Conservation (phyloP, 2,888 invertebrate genomes). For the Leucoma salicis region DNA sequence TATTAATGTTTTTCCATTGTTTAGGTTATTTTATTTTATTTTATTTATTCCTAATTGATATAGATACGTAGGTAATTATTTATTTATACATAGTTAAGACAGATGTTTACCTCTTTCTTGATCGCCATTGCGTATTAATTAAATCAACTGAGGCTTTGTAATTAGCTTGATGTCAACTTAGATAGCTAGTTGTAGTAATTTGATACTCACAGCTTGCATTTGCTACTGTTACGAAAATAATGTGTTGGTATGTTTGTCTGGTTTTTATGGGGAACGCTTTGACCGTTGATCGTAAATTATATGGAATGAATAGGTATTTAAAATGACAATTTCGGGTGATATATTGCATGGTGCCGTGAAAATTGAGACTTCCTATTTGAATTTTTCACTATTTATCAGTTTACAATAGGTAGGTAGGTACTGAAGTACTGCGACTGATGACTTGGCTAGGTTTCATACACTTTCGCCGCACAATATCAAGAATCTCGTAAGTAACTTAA, state of each 20-base stretch:
- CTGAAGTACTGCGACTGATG: too few species aligned
- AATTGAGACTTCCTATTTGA: too few species aligned
- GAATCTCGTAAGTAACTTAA: too few species aligned
- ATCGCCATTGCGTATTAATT: constrained; percentile 3
- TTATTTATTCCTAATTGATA: background rate
- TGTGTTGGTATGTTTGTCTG: background rate
- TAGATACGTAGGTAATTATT: constrained; percentile 1
- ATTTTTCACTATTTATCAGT: too few species aligned
- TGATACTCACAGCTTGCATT: background rate
- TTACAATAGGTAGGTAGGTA: too few species aligned
- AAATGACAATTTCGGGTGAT: too few species aligned
- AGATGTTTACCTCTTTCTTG: constrained; percentile 5
- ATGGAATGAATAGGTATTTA: background rate
- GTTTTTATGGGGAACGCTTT: background rate
- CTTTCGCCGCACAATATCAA: too few species aligned
- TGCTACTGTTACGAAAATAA: background rate
- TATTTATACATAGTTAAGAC: background rate
- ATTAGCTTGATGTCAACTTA: constrained; percentile 2
- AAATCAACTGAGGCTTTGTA: constrained; percentile 1
- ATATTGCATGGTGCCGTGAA: too few species aligned
- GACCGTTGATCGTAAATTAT: background rate
- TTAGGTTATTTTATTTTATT: background rate
- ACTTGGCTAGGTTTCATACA: too few species aligned
- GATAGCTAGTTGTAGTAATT: background rate
- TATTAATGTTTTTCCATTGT: background rate